Conservation (phyloP, 2,797 vertebrate genomes). For the Hydrolagus colliei region DNA sequence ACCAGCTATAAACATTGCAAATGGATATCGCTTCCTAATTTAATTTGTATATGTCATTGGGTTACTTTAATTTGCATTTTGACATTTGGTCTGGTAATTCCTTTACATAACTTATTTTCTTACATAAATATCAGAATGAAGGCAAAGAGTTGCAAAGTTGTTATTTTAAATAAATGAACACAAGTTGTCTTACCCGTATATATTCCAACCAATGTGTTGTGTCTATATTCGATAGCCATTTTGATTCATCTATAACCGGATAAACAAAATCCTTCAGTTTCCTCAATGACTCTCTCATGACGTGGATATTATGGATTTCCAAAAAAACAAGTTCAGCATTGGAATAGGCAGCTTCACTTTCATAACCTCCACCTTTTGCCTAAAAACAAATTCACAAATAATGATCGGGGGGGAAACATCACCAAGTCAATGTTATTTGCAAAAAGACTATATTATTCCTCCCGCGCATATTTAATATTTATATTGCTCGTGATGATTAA, state of each 20-base stretch:
- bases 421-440: background rate
- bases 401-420: background rate
- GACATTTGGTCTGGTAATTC: background rate
- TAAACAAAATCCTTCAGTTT: slow-evolving; percentile 88
- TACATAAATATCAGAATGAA: background rate
- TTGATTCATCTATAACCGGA: slow-evolving; percentile 80
- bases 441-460: background rate
- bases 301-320: slow-evolving; percentile 91
- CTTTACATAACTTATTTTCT: background rate
- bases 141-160: background rate
- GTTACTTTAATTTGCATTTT: background rate
- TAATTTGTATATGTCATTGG: background rate
- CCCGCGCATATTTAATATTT: background rate
- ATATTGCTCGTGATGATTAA: too few relatives aligned
- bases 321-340: slow-evolving; percentile 84
- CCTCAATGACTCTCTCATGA: slow-evolving; percentile 88
- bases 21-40: too few relatives aligned
- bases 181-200: slow-evolving; percentile 59
- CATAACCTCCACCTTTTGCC: slow-evolving; percentile 89
- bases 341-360: slow-evolving; percentile 80
- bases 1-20: background rate
- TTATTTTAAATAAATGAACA: background rate
- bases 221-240: slow-evolving; percentile 80
- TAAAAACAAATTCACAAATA: slow-evolving; percentile 40
- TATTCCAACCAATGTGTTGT: slow-evolving; percentile 92